phyloP scores from a whole-genome alignment of 2,888 invertebrate genomes.

The Pterobdella sp. region DNA sequence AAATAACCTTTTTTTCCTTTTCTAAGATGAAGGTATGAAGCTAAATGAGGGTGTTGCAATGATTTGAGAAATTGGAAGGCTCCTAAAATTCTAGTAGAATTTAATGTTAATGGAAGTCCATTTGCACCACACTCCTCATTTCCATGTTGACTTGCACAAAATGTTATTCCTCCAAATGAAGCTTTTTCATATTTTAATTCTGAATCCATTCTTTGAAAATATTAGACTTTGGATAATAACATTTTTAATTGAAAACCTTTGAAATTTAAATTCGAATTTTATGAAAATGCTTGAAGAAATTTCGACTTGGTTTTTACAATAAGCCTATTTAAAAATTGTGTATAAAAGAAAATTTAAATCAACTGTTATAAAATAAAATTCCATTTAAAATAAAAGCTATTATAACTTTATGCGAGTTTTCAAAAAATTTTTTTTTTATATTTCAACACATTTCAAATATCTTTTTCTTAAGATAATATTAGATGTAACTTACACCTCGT shows the following conservation, averaged over 20 bases:
- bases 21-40: constrained; percentile 80
- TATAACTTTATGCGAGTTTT: no score
- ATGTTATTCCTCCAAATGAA: constrained; percentile 73
- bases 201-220: background rate
- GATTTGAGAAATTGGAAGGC: constrained; percentile 73
- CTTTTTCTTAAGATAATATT: no score
- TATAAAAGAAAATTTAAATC: no score
- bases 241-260: background rate
- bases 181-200: constrained; percentile 37
- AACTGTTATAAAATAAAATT: no score
- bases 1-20: constrained; percentile 80
- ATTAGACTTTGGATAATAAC: background rate
- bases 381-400: no score
- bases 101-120: constrained; percentile 88
- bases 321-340: no score
- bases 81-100: constrained; percentile 86
- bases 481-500: no score
- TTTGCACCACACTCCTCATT: constrained; percentile 73
- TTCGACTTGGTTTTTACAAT: no score
- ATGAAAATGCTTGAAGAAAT: background rate
- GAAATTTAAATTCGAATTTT: background rate
- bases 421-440: no score
- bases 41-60: constrained; percentile 67
- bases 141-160: constrained; percentile 80
- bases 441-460: no score